Base-by-base conservation (phyloP, 1,140 invertebrate genomes). In the Cardiocondyla obscurior region DNA sequence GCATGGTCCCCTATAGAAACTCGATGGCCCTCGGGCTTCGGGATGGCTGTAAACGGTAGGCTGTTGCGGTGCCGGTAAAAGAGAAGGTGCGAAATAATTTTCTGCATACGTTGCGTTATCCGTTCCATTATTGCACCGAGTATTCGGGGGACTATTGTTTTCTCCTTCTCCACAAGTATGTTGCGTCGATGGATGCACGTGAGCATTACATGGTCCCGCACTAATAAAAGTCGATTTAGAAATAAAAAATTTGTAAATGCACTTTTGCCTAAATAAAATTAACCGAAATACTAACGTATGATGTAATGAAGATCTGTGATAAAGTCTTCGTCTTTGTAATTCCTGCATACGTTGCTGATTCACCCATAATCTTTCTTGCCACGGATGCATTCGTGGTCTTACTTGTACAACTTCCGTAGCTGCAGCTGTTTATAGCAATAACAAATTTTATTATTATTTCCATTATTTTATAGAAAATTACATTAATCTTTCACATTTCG, bases 281-380 rank as follows among this genome's bases (percentile, higher is more conserved):
- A 33, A 57, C 25, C 49, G 12, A 62, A 19, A 83, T 70, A 89
- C 84, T 89, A 90, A 94, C 92, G 84, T 81, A 72, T 92, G 92
- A 90, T 90, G 90, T n/a, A 88, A 70, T 5, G 77, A 57, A 22
- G 85, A 79, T 88, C 89, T 91, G 30, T 91, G 90, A 83, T 95
- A 95, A 89, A 95, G 94, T 77, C 95, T 93, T 77, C 96, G 94
- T 39, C 96, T 93, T 86, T 96, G 95, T 84, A 95, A 92, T 94
- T 97, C 95, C 94, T 97, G 95, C 90, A 95, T 95, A 73, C 96
- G 95, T 84, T 97, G 96, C 87, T 97, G 96, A 5, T 95, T 94
- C 72, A 96, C 94, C 96, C 96, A 97, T 25, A 97, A 91, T 84
- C 96, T 94, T 89, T 97, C 96, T 90, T 97, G 96, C 8, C 96